These are phyloP conservation scores for Gymnothorax javanicus DNA, from an alignment of 2,797 vertebrate species.

Conservation along the genomic window DNA sequence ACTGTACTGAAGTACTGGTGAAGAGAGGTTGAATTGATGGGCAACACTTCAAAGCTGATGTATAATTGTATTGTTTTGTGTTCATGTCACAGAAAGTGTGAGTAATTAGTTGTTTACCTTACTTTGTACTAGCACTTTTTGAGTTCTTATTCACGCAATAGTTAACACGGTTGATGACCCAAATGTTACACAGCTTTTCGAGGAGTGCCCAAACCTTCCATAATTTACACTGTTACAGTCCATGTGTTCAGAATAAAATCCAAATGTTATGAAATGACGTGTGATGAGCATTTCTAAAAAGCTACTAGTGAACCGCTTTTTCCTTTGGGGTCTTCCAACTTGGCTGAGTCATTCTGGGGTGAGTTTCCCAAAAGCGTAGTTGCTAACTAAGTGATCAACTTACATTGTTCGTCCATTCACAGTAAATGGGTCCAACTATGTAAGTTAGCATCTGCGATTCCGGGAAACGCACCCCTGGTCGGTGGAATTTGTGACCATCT, in stretches of 20 bases:
- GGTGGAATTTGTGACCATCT: constrained; percentile 64
- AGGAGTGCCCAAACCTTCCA: constrained; percentile 34
- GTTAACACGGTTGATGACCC: constrained; percentile 68
- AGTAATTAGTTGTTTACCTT: constrained; percentile 59
- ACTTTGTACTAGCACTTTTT: constrained; percentile 65
- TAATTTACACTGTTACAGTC: constrained; percentile 41
- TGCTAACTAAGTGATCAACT: no score
- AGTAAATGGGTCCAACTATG: no score
- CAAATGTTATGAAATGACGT: constrained; percentile 35
- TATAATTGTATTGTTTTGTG: not conserved
- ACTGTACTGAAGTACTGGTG: not conserved
- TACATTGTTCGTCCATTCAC: no score
- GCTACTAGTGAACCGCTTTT: constrained; percentile 34
- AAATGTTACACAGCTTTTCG: constrained; percentile 57
- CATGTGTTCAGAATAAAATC: constrained; percentile 55
- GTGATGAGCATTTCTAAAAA: constrained; percentile 42
- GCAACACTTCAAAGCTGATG: constrained; percentile 4
- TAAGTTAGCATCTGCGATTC: no score
- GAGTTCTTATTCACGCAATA: constrained; percentile 61
- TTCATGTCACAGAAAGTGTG: constrained; percentile 60
- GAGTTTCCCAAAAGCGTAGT: no score
- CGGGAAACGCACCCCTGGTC: no score
- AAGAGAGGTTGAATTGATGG: not conserved
- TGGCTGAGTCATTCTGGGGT: not conserved
- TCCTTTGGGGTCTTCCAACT: not conserved